Conservation (phyloP, 2,888 invertebrate species). For the Ceratothoa steindachneri region DNA sequence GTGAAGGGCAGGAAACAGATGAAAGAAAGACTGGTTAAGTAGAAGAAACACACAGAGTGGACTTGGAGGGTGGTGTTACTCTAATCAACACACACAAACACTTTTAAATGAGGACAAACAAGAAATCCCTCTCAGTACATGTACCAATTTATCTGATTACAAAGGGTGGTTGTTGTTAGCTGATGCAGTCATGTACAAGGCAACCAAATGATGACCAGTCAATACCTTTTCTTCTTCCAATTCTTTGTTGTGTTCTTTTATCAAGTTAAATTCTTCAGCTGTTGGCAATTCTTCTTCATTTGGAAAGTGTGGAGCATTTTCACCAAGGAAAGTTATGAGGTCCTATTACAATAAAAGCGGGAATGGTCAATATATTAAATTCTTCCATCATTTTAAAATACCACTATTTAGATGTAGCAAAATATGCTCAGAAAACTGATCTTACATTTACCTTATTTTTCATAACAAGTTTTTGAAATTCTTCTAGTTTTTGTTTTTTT, state of each 20-base stretch:
- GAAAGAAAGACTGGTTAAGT: too few species aligned
- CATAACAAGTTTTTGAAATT: background rate
- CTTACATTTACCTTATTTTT: background rate
- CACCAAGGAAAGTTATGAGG: background rate
- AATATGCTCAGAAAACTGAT: too few species aligned
- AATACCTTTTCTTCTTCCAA: background rate
- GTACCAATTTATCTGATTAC: background rate
- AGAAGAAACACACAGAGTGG: too few species aligned
- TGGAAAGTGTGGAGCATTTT: background rate
- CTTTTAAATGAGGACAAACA: too few species aligned
- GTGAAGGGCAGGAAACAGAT: too few species aligned
- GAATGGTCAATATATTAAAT: background rate
- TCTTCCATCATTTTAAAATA: background rate
- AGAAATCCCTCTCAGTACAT: too few species aligned
- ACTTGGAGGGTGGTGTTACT: too few species aligned
- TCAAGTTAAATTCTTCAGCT: background rate
- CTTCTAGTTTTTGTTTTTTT: background rate
- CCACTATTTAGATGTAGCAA: background rate
- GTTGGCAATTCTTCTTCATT: background rate
- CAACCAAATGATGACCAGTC: background rate
- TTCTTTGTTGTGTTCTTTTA: background rate
- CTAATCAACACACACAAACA: too few species aligned
- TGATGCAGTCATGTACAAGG: background rate
- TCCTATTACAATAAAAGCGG: background rate
- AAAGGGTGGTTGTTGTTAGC: too few species aligned